phyloP scores from a whole-genome alignment of 2,888 invertebrate species.

The Tiliacea aurago region DNA sequence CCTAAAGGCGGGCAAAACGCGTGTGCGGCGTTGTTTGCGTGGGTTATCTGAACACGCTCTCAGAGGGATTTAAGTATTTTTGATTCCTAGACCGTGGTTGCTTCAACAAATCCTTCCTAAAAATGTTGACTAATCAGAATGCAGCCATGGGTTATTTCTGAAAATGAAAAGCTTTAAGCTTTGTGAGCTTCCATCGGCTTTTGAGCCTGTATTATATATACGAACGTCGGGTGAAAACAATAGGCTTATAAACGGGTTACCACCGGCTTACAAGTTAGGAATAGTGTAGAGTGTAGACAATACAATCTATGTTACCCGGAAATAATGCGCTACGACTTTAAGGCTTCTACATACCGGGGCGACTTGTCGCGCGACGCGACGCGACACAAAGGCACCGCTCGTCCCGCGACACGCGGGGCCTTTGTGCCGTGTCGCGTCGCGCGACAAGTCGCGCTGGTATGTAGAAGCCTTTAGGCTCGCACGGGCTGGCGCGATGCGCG shows the following conservation, averaged over 20 bases:
- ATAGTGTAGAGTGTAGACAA: not conserved
- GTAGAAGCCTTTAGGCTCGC: too few species aligned
- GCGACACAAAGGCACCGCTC: too few species aligned
- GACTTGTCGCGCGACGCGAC: too few species aligned
- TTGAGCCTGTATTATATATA: conserved; percentile 2
- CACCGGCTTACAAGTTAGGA: conserved; percentile 3
- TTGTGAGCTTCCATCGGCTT: conserved; percentile 8
- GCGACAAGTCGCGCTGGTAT: too few species aligned
- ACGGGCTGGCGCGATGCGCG: too few species aligned
- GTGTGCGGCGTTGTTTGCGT: too few species aligned
- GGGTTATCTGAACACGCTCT: too few species aligned
- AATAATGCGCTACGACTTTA: not conserved
- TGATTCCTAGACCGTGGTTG: not conserved
- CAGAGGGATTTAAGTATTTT: too few species aligned
- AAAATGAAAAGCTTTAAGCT: conserved; percentile 3
- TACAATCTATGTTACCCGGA: conserved; percentile 3
- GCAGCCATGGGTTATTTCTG: not conserved
- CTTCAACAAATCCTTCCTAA: not conserved
- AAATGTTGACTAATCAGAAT: not conserved
- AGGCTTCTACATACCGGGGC: too few species aligned
- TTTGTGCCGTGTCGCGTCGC: too few species aligned
- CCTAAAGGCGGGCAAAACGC: too few species aligned
- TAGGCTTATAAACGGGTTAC: conserved; percentile 21
- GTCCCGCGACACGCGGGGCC: too few species aligned
- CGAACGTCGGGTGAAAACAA: conserved; percentile 11